Evolutionary conservation across 2,113 vertebrate genomes (phyloP).

Genomic region (Speoplatyrhinus poulsoni): DNA sequence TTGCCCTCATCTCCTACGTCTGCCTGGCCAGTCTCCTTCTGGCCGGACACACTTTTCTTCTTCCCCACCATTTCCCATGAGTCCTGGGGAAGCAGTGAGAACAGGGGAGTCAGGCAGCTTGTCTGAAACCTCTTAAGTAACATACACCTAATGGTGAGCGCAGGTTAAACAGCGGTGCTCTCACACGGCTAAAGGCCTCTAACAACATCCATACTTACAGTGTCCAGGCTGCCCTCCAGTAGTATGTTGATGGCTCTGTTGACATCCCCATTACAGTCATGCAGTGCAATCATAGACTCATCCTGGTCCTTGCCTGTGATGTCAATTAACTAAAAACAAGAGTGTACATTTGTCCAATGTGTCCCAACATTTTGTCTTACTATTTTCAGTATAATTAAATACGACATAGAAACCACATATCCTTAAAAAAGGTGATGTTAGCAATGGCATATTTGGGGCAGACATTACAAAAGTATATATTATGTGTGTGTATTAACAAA

Average conservation of each 20-base stretch:
- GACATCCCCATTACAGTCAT: conserved; percentile 96
- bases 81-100: conserved; percentile 75
- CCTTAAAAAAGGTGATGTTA: no score
- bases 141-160: no score
- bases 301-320: conserved; percentile 99
- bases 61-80: conserved; percentile 99
- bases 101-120: not conserved
- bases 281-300: conserved; percentile 97
- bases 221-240: conserved; percentile 96
- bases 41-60: conserved; percentile 94
- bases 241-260: conserved; percentile 98
- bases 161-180: not conserved
- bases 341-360: not conserved
- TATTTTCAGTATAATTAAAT: not conserved
- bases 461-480: no score
- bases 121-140: not conserved
- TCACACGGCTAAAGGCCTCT: not conserved
- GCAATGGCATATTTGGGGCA: no score
- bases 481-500: no score
- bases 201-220: conserved; percentile 79
- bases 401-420: not conserved
- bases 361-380: no score
- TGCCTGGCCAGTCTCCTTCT: conserved; percentile 87
- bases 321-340: conserved; percentile 87
- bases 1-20: conserved; percentile 91